Percentiles rank a stretch among this genome's conserved stretches.
These are phyloP conservation scores for Agrotis ipsilon DNA, from an alignment of 2,888 invertebrate genomes.

Conservation along the genomic window DNA sequence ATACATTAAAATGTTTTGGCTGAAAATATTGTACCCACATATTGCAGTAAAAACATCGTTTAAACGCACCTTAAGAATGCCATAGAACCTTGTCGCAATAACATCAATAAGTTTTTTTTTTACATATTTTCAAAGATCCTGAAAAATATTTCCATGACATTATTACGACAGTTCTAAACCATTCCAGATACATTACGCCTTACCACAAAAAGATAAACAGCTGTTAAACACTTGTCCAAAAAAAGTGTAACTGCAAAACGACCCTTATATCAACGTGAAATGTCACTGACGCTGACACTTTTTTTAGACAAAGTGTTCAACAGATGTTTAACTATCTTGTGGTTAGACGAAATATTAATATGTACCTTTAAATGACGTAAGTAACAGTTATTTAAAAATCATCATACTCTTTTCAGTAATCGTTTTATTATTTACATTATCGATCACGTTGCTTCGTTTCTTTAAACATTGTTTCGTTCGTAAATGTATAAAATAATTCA, in stretches of 20 bases:
- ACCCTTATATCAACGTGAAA: too few relatives aligned
- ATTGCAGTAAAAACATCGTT: too few relatives aligned
- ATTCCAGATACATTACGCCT: constrained; percentile 7
- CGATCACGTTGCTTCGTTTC: constrained; percentile 87
- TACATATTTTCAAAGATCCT: constrained; percentile 35
- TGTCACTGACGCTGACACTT: neutral
- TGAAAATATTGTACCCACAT: too few relatives aligned
- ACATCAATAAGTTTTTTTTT: constrained; percentile 24
- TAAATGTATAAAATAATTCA: constrained; percentile 66
- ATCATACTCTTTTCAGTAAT: constrained; percentile 62
- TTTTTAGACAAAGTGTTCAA: too few relatives aligned
- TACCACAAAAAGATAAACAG: too few relatives aligned
- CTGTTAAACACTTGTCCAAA: too few relatives aligned
- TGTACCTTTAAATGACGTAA: constrained; percentile 67
- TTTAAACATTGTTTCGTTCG: constrained; percentile 86
- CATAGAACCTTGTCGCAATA: constrained; percentile 29
- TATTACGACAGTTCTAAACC: constrained; percentile 28
- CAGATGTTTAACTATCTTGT: too few relatives aligned
- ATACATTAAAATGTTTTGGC: too few relatives aligned
- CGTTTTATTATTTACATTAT: constrained; percentile 81
- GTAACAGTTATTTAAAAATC: constrained; percentile 69
- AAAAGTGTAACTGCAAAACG: too few relatives aligned
- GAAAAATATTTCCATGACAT: constrained; percentile 44
- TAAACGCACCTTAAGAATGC: constrained; percentile 14
- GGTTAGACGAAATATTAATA: constrained; percentile 36